These are phyloP conservation scores for Andrena bicolor DNA, from an alignment of 2,888 invertebrate genomes.

Conservation along the genomic window DNA sequence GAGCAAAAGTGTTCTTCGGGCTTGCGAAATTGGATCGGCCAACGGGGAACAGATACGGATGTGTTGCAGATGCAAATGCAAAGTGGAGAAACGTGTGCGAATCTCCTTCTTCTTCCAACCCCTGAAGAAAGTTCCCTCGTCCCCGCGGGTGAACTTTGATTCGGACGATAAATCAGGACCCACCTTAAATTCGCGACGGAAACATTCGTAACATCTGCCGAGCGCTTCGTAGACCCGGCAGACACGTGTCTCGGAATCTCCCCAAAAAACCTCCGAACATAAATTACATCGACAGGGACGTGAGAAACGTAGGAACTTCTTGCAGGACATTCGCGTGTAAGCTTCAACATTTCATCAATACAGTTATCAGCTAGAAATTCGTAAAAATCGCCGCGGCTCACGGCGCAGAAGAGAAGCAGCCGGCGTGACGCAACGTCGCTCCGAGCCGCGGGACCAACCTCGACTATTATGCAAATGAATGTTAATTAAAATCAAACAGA, in stretches of 20 bases:
- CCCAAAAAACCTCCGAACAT: not conserved
- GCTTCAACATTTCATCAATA: not conserved
- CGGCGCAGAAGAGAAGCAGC: slow-evolving; percentile 44
- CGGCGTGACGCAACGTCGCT: slow-evolving; percentile 54
- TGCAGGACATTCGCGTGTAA: not conserved
- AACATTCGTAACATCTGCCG: too few species aligned
- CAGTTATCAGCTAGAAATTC: not conserved
- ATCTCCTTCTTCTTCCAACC: slow-evolving; percentile 3
- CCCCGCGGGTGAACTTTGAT: not conserved
- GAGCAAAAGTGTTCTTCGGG: slow-evolving; percentile 68
- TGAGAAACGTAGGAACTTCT: not conserved
- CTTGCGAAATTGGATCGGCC: slow-evolving; percentile 70
- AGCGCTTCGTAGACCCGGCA: too few species aligned
- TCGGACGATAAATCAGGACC: not conserved
- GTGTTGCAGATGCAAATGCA: slow-evolving; percentile 61
- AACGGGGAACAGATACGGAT: slow-evolving; percentile 42
- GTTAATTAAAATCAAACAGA: slow-evolving; percentile 79
- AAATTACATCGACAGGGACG: not conserved
- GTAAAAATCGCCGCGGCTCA: slow-evolving; percentile 12
- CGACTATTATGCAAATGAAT: slow-evolving; percentile 78
- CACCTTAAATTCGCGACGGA: too few species aligned
- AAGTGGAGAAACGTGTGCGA: slow-evolving; percentile 38
- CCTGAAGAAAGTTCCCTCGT: slow-evolving; percentile 2
- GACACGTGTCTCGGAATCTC: not conserved
- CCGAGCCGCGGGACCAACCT: slow-evolving; percentile 65